Base-by-base conservation (phyloP, 2,888 invertebrate genomes). In the Gymnosoma rotundatum region DNA sequence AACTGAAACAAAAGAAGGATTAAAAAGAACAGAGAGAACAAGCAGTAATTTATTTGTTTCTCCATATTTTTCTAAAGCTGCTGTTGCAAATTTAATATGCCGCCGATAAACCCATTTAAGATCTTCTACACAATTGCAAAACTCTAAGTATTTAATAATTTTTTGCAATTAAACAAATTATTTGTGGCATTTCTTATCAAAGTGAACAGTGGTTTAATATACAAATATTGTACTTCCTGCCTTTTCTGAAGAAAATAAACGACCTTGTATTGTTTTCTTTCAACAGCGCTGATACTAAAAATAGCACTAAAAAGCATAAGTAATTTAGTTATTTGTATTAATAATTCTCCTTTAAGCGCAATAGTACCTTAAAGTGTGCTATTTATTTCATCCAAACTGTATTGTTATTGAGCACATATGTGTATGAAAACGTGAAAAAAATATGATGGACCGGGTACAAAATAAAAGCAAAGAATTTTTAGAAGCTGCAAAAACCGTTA, bases 121-220 rank as follows among this genome's bases (percentile, higher is more conserved):
- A 18, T 9, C 18, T n/a, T 25, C 16, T 25, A 25, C 1, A 12
- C 25, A 45, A 25, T 45, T 66, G 25, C n/a, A n/a, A 25, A 56
- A 18, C 14, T 56, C 9, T n/a, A 56, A 2, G 6, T n/a, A 1
- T 48, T 38, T 8, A n/a, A 45, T 12, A 18, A 1, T 42, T 63
- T 63, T 48, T 60, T 66, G 8, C 14, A 50, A 60, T 38, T 54
- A 45, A 54, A 18, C 10, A 12, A 42, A 42, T 42, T 12, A 42
- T 42, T 21, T 48, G 10, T 0, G 32, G n/a, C 25, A 42, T 66
- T 73, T 58, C 64, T 79, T 79, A 79, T 79, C 79, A 79, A 58
- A 66, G 48, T 64, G 42, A n/a, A 18, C 32, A 58, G 42, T 6
- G 36, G 18, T 42, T 64, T 66, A 16, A 48, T 72, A 36, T 36